Evolutionary conservation across 2,888 invertebrate species (phyloP).

Genomic region (Anagyrus pseudococci): DNA sequence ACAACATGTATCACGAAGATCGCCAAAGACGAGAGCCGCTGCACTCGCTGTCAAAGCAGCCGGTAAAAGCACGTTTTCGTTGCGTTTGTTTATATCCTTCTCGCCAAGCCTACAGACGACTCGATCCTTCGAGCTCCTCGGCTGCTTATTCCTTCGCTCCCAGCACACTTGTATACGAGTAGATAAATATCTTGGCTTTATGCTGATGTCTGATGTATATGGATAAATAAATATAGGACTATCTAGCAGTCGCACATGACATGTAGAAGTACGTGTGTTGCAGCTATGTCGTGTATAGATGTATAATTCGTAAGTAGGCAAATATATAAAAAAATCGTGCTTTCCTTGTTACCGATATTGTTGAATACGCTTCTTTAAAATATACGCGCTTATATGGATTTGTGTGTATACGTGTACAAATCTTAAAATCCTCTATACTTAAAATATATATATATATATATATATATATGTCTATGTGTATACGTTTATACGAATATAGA

Average conservation of each 20-base stretch:
- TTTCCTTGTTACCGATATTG: slow-evolving; percentile 15
- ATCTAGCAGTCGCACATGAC: slow-evolving; percentile 15
- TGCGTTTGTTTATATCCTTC: not conserved
- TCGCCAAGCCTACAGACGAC: not conserved
- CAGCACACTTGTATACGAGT: slow-evolving; percentile 28
- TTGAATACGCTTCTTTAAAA: slow-evolving; percentile 13
- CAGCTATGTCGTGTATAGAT: slow-evolving; percentile 6
- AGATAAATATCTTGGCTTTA: slow-evolving; percentile 30
- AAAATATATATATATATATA: not conserved
- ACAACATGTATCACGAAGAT: not conserved
- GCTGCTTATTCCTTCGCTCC: not conserved
- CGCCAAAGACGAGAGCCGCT: slow-evolving; percentile 8
- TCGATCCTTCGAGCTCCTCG: not conserved
- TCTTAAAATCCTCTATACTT: not conserved
- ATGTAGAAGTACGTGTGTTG: too few relatives aligned
- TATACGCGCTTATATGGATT: not conserved
- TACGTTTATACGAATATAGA: slow-evolving; percentile 23
- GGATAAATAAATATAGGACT: slow-evolving; percentile 32
- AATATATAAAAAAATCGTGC: slow-evolving; percentile 24
- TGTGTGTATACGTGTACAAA: not conserved
- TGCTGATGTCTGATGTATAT: slow-evolving; percentile 20
- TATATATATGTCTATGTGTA: slow-evolving; percentile 3
- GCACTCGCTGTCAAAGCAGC: too few relatives aligned
- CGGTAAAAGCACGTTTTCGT: too few relatives aligned
- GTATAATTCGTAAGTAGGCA: slow-evolving; percentile 23